Conservation (phyloP, 2,113 vertebrate genomes). For the Sinocyclocheilus anshuiensis region DNA sequence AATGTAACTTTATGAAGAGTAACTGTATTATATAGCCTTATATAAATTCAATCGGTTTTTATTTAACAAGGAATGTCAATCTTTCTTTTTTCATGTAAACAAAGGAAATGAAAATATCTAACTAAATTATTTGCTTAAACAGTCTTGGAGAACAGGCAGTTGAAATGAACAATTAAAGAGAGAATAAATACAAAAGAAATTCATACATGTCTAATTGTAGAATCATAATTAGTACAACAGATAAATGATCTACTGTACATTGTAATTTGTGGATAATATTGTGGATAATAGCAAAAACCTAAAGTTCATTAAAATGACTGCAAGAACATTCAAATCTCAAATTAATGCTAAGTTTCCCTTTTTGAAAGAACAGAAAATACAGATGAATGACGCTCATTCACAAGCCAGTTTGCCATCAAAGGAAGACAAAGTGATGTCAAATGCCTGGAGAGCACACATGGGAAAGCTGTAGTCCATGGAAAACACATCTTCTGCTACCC, state of each 20-base stretch:
- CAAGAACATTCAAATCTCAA: not conserved
- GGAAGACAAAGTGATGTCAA: conserved; percentile 85
- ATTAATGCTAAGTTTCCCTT: not conserved
- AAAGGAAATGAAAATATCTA: not conserved
- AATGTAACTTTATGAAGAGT: not conserved
- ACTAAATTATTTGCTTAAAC: not conserved
- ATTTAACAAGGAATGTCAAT: not conserved
- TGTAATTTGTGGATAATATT: not conserved
- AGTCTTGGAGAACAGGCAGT: not conserved
- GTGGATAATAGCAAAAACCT: not conserved
- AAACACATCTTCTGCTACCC: conserved; percentile 83
- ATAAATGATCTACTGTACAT: not conserved
- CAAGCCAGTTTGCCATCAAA: conserved; percentile 89
- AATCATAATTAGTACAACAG: not conserved
- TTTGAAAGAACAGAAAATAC: not conserved
- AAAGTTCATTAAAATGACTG: not conserved
- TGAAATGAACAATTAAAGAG: not conserved
- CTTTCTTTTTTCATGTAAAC: not conserved
- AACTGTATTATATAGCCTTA: not conserved
- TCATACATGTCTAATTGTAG: not conserved
- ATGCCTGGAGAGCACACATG: conserved; percentile 87
- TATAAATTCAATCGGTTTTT: not conserved
- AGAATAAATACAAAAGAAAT: not conserved
- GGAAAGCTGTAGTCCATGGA: conserved; percentile 90
- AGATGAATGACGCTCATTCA: conserved; percentile 69